A percentile compares a stretch with the other conserved stretches of the same genome.
phyloP scores from a whole-genome alignment of 2,113 vertebrate genomes.

The Muntiacus reevesi region DNA sequence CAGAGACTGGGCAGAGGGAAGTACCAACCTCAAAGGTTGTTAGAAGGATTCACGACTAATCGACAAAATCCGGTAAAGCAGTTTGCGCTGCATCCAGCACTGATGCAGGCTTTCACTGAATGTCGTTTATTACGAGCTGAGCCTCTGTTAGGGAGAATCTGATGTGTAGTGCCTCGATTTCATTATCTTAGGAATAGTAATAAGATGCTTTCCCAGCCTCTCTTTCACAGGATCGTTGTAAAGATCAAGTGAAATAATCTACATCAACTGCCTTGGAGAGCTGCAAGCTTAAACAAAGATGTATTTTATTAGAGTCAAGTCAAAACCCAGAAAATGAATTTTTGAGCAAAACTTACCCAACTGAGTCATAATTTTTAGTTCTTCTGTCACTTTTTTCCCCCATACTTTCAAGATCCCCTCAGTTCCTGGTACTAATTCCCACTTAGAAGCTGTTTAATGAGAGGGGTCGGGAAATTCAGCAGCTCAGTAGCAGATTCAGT shows the following conservation, averaged over 20 bases:
- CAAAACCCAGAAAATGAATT: not conserved
- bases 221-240: not conserved
- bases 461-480: not conserved
- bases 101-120: accelerated
- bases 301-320: conserved; percentile 26
- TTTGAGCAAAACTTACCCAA: not conserved
- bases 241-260: not conserved
- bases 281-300: not conserved
- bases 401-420: not conserved
- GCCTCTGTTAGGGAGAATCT: not conserved
- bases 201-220: not conserved
- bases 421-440: not conserved
- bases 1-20: not conserved
- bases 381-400: not conserved
- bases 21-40: not conserved
- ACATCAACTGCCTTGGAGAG: not conserved
- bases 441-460: conserved; percentile 30
- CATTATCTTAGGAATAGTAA: not conserved
- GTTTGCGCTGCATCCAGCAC: accelerated
- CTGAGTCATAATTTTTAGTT: not conserved
- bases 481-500: not conserved
- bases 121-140: too few relatives aligned
- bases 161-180: not conserved
- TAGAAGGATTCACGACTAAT: not conserved
- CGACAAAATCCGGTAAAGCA: accelerated